Base-by-base conservation (phyloP, 2,888 invertebrate genomes). In the Agapostemon virescens region DNA sequence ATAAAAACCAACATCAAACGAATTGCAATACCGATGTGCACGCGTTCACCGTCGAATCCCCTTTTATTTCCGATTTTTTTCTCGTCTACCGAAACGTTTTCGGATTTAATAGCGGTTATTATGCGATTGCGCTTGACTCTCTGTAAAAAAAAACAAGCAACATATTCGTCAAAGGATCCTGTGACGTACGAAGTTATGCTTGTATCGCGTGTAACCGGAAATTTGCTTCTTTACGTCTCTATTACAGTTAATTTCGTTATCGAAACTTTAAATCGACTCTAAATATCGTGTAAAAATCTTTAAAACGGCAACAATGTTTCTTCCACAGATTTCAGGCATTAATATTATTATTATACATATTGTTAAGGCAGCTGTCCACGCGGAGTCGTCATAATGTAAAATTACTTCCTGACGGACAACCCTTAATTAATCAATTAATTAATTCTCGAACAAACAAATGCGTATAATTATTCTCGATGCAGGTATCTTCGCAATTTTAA, bases 1-100 rank as follows among this genome's bases (percentile, higher is more conserved):
- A 78, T 55, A 75, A 75, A 78, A 78, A 55, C 63, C 33, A 52
- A 49, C 63, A 55, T 77, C 40, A 63, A 77, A 77, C 68, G 63
- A 4, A 36, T 64, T 40, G 30, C 9, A 7, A 38, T 67, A 15
- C 15, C 23, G 15, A 33, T 42, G 17, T 64, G 15, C 45, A 26
- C n/a, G n/a, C 20, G 30, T n/a, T 17, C 74, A 73, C 4, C 74
- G 33, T 52, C 58, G 36, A 40, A 45, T 30, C 15, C 4, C 2
- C 4, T 77, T 77, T 77, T 77, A 74, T 77, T 58, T 45, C 49
- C 36, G 26, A 17, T 26, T 55, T 55, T 11, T 68, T 45, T 20
- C 23, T 5, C 23, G 23, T 11, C n/a, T 13, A 33, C 36, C 30
- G 74, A 38, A 23, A 40, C 6, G 40, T 11, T 55, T 11, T 33